Percentiles rank a stretch among this genome's conserved stretches.
These are phyloP conservation scores for Odobenus rosmarus DNA, from an alignment of 2,113 vertebrate genomes.

Conservation along the genomic window DNA sequence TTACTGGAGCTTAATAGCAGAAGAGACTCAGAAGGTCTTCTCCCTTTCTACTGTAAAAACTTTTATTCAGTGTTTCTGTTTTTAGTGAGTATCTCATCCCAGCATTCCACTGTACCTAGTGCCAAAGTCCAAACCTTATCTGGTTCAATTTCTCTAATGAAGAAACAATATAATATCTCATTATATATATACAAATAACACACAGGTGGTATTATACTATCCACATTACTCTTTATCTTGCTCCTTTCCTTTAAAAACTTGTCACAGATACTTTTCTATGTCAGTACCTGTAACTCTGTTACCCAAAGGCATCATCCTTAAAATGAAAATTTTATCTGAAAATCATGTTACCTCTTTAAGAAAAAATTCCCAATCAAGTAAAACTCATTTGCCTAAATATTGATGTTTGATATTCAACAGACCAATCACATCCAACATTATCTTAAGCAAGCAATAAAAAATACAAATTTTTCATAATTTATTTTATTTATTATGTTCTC, in stretches of 20 bases:
- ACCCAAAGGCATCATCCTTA: background rate
- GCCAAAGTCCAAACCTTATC: background rate
- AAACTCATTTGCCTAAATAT: constrained; percentile 12
- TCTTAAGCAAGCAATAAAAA: background rate
- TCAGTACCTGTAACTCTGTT: background rate
- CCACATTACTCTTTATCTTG: background rate
- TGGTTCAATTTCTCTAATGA: constrained; percentile 17
- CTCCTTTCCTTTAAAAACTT: background rate
- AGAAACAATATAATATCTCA: background rate
- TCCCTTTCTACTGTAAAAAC: background rate
- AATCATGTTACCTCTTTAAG: constrained; percentile 4
- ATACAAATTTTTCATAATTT: background rate
- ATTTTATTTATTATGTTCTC: background rate
- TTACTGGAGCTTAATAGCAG: background rate
- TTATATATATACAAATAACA: background rate
- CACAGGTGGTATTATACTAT: background rate
- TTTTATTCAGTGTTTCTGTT: background rate
- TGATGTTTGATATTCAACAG: background rate
- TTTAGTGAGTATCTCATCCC: background rate
- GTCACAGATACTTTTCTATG: background rate
- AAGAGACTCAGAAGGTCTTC: background rate
- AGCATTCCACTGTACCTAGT: background rate
- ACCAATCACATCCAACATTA: background rate
- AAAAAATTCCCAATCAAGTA: background rate
- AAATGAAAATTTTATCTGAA: constrained; percentile 33